Conservation (phyloP, 2,888 invertebrate genomes). For the Isotomurus palustris region DNA sequence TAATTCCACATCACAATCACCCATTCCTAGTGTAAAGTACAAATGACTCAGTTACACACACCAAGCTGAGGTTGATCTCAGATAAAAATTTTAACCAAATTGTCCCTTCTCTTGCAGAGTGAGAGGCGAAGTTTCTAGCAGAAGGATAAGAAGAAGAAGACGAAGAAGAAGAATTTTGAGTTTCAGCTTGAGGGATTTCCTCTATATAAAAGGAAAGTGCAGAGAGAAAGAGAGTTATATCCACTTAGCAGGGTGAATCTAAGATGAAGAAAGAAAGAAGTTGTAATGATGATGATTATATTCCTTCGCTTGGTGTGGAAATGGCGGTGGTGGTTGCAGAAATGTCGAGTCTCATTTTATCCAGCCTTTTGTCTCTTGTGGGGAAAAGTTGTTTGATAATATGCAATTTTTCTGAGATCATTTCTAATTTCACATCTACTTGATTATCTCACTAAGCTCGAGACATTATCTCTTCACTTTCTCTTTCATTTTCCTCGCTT, state of each 20-base stretch:
- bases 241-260: not conserved
- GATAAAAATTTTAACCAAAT: conserved; percentile 3
- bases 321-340: conserved; percentile 1
- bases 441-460: conserved; percentile 29
- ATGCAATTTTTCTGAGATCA: conserved; percentile 33
- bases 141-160: not conserved
- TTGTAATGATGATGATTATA: conserved; percentile 18
- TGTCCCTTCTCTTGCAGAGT: too few species aligned
- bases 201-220: not conserved
- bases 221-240: not conserved
- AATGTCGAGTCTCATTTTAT: conserved; percentile 1
- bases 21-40: conserved; percentile 4
- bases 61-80: conserved; percentile 5
- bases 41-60: not conserved
- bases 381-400: conserved; percentile 25
- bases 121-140: too few species aligned
- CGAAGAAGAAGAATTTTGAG: too few species aligned
- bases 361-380: conserved; percentile 5
- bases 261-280: not conserved
- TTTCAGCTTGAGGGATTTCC: not conserved
- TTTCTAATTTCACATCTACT: conserved; percentile 32
- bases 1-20: conserved; percentile 13
- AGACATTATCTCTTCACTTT: conserved; percentile 22
- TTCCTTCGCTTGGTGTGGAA: too few species aligned
- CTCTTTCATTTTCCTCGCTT: conserved; percentile 12